Evolutionary conservation across 2,113 vertebrate species (phyloP).

Genomic region (Corydoras sp.): DNA sequence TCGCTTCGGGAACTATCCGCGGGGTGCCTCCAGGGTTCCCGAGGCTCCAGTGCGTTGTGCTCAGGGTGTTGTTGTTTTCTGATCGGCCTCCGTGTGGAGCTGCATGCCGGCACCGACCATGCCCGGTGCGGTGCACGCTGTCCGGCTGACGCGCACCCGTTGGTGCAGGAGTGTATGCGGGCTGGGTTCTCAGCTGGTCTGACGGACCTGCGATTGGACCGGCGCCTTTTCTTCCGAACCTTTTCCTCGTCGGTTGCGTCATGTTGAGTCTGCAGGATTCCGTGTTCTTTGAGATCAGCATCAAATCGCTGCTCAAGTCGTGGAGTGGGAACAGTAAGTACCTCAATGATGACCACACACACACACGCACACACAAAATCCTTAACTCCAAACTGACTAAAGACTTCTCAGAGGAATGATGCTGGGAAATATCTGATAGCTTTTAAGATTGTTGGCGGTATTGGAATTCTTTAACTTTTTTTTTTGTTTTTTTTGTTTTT

Average conservation of each 20-base stretch:
- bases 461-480: no score
- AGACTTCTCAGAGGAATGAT: no score
- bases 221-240: conserved; percentile 35
- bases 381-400: not conserved
- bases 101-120: conserved; percentile 47
- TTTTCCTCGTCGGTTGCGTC: conserved; percentile 51
- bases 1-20: conserved; percentile 22
- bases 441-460: no score
- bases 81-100: conserved; percentile 12
- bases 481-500: no score
- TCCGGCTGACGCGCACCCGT: conserved; percentile 15
- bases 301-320: conserved; percentile 95
- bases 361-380: not conserved
- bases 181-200: not conserved
- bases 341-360: not conserved
- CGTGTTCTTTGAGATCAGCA: conserved; percentile 94
- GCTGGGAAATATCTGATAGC: no score
- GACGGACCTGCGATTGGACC: conserved; percentile 28
- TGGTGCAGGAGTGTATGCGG: conserved; percentile 41
- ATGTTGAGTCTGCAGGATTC: conserved; percentile 97
- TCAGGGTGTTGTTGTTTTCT: conserved; percentile 28
- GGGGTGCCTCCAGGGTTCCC: conserved; percentile 14
- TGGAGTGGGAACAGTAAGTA: conserved; percentile 94
- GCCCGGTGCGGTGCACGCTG: conserved; percentile 39
- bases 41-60: conserved; percentile 14